phyloP scores from a whole-genome alignment of 2,113 vertebrate species.

The Notothenia coriiceps region DNA sequence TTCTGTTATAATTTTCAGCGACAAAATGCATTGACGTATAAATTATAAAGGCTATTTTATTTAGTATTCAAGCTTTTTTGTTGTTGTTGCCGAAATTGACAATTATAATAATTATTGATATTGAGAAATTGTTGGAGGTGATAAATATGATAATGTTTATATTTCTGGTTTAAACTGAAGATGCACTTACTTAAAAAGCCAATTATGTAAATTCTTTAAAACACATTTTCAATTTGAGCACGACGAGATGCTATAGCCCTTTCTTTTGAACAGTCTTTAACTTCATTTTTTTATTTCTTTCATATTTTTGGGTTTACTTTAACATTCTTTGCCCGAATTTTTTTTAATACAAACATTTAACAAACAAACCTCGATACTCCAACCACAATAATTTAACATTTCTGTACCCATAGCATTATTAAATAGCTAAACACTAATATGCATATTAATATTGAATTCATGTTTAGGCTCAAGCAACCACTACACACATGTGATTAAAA shows the following conservation, averaged over 20 bases:
- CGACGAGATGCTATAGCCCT: neutral
- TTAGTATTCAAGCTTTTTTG: neutral
- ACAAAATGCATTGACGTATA: too few relatives aligned
- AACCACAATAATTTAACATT: neutral
- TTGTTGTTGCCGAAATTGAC: too few relatives aligned
- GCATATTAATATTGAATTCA: fast-evolving
- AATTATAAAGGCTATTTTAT: neutral
- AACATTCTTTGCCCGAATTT: neutral
- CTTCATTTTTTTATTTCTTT: neutral
- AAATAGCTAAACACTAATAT: neutral
- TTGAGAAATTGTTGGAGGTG: neutral
- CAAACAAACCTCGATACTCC: neutral
- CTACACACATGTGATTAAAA: neutral
- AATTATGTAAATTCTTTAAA: neutral
- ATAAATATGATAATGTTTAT: neutral
- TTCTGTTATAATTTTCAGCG: neutral
- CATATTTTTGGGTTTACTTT: neutral
- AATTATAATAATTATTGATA: neutral
- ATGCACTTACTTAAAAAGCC: neutral
- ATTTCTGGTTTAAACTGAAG: neutral
- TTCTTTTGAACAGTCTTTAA: neutral
- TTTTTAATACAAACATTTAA: neutral
- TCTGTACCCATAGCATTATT: neutral
- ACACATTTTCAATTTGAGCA: neutral
- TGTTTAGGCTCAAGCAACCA: neutral